These are phyloP conservation scores for Aradus depressus DNA, from an alignment of 2,888 invertebrate genomes.

Conservation along the genomic window DNA sequence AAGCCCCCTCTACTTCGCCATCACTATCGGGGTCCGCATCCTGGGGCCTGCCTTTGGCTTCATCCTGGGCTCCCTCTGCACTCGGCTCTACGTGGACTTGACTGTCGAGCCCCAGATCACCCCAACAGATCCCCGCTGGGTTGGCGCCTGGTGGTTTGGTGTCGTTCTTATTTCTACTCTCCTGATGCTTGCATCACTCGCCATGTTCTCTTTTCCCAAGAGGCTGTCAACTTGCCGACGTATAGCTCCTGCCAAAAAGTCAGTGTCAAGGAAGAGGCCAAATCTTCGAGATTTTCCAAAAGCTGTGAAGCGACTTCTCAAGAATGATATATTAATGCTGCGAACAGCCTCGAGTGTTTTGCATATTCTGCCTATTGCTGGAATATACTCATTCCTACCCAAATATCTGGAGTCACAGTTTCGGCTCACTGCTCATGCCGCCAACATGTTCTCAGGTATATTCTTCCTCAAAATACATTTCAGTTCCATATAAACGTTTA, in stretches of 20 bases:
- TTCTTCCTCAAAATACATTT: too few relatives aligned
- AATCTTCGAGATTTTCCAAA: slow-evolving; percentile 57
- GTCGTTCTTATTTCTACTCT: slow-evolving; percentile 74
- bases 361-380: slow-evolving; percentile 82
- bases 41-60: slow-evolving; percentile 85
- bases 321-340: slow-evolving; percentile 84
- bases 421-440: slow-evolving; percentile 74
- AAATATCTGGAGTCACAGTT: slow-evolving; percentile 90
- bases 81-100: slow-evolving; percentile 74
- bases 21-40: slow-evolving; percentile 83
- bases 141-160: slow-evolving; percentile 96
- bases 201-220: slow-evolving; percentile 86
- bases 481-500: too few relatives aligned
- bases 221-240: slow-evolving; percentile 42
- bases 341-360: slow-evolving; percentile 82
- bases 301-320: slow-evolving; percentile 66
- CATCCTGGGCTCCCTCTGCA: slow-evolving; percentile 78
- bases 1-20: slow-evolving; percentile 85
- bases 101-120: slow-evolving; percentile 60
- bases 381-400: slow-evolving; percentile 83
- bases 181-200: slow-evolving; percentile 67
- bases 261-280: slow-evolving; percentile 36
- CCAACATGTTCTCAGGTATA: slow-evolving; percentile 80
- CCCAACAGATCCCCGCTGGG: slow-evolving; percentile 76
- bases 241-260: slow-evolving; percentile 7